Conservation (phyloP, 1,140 invertebrate genomes). For the Pissodes strobi region DNA sequence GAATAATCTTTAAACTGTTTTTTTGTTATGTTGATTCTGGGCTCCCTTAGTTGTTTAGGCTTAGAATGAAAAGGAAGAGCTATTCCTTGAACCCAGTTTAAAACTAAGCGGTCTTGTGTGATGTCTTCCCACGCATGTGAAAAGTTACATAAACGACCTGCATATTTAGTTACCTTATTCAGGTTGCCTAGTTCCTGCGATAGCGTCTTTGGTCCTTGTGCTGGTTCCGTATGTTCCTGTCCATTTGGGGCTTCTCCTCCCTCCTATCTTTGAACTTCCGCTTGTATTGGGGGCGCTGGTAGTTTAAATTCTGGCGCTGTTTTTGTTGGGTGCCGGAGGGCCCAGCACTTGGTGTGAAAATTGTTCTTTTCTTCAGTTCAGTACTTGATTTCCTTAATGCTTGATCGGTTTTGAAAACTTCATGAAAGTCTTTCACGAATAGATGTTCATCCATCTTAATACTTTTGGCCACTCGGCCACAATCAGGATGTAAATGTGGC, state of each 20-base stretch:
- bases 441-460: constrained; percentile 10
- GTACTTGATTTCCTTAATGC: constrained; percentile 2
- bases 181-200: too few species aligned
- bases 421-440: constrained; percentile 3
- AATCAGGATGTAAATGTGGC: constrained; percentile 6
- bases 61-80: neutral
- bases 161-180: too few species aligned
- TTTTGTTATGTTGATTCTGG: neutral
- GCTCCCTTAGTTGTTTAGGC: too few species aligned
- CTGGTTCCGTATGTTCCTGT: neutral
- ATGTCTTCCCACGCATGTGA: too few species aligned
- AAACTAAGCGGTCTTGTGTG: neutral
- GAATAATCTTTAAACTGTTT: neutral
- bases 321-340: neutral
- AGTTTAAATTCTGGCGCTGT: neutral
- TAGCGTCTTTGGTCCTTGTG: too few species aligned
- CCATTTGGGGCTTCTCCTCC: neutral
- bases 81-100: constrained; percentile 2
- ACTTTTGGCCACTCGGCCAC: neutral
- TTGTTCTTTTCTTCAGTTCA: neutral
- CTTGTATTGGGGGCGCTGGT: neutral
- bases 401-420: constrained; percentile 8
- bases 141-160: too few species aligned
- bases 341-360: neutral
- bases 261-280: neutral